These are phyloP conservation scores for Megaceryle torquata DNA, from an alignment of 2,113 vertebrate species.

Conservation along the genomic window DNA sequence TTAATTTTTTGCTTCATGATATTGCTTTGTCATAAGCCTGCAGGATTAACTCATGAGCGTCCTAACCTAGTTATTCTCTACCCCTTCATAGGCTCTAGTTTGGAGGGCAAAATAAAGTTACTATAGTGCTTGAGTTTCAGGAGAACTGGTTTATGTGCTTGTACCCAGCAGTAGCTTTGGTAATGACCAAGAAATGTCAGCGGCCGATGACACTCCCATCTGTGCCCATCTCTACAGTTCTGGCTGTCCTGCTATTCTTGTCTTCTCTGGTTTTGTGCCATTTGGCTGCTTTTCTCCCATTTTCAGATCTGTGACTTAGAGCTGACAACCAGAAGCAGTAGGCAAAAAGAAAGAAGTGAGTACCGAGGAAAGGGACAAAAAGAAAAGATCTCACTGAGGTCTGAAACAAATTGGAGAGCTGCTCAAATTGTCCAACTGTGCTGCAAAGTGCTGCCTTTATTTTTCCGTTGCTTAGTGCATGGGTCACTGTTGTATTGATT, in stretches of 20 bases:
- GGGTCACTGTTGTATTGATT: background rate
- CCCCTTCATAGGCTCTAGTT: background rate
- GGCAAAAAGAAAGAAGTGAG: background rate
- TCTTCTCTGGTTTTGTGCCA: background rate
- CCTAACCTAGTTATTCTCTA: background rate
- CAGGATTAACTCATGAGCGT: constrained; percentile 45
- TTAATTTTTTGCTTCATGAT: constrained; percentile 46
- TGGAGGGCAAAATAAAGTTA: background rate
- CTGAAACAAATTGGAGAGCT: background rate
- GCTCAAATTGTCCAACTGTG: background rate
- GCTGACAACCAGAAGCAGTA: background rate
- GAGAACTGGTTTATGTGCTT: background rate
- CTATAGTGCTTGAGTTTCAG: background rate
- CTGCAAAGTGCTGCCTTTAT: background rate
- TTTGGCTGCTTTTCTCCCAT: background rate
- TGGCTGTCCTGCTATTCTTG: background rate
- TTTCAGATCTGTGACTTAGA: constrained; percentile 8
- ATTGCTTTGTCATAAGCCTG: background rate
- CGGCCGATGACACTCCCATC: background rate
- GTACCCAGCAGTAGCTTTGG: background rate
- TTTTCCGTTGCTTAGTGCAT: background rate
- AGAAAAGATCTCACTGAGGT: background rate
- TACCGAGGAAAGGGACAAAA: background rate
- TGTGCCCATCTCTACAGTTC: background rate
- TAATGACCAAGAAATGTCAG: background rate